phyloP scores from a whole-genome alignment of 2,888 invertebrate genomes.

The Drosophila anceps region DNA sequence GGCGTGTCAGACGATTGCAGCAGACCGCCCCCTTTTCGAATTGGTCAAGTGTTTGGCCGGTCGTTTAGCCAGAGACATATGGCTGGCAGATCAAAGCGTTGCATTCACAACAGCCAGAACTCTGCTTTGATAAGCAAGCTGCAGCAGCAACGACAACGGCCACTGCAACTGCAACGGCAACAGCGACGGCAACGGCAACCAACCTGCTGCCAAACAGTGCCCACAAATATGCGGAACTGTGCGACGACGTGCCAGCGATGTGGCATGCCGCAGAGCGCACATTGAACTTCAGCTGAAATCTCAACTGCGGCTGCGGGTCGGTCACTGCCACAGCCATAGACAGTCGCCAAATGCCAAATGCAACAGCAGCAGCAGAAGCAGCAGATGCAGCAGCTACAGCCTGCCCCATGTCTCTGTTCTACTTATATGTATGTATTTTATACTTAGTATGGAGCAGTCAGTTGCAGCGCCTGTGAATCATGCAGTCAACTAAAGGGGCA shows the following conservation, averaged over 20 bases:
- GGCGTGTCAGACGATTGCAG: constrained; percentile 59
- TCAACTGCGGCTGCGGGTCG: constrained; percentile 66
- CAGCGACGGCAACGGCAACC: neutral
- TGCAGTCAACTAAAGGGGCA: constrained; percentile 19
- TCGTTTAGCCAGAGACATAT: constrained; percentile 28
- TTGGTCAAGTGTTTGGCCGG: constrained; percentile 33
- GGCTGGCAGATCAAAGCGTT: constrained; percentile 23
- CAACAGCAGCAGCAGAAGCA: constrained; percentile 30
- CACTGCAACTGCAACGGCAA: neutral
- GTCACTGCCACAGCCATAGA: constrained; percentile 57
- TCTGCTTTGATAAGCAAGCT: constrained; percentile 4
- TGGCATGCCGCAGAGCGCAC: constrained; percentile 57
- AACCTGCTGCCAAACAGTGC: constrained; percentile 19
- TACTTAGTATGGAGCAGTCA: constrained; percentile 22
- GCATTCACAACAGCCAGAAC: constrained; percentile 13
- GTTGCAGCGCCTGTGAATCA: constrained; percentile 24
- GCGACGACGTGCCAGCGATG: constrained; percentile 31
- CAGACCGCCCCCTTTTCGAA: constrained; percentile 7
- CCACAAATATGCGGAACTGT: constrained; percentile 63
- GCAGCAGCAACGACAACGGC: neutral
- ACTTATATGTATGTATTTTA: constrained; percentile 18
- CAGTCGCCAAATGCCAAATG: constrained; percentile 60
- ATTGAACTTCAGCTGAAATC: constrained; percentile 67
- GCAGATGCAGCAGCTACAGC: constrained; percentile 10
- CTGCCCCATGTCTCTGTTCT: constrained; percentile 26